A percentile compares a stretch with the other conserved stretches of the same genome.
phyloP scores from a whole-genome alignment of 1,140 invertebrate genomes.

The Holotrichia oblita region DNA sequence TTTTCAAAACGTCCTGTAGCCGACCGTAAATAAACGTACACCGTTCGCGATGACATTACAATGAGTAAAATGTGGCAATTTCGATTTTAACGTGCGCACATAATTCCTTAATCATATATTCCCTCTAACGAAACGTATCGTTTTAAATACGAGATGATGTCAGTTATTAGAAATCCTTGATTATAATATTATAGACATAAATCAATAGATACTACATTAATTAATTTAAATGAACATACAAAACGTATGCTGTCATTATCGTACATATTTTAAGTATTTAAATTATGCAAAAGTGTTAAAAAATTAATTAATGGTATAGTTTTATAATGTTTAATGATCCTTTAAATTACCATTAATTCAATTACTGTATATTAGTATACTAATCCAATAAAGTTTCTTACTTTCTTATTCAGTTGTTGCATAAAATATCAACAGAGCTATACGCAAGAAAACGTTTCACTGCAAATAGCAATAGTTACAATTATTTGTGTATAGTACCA shows the following conservation, averaged over 20 bases:
- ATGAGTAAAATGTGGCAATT: slow-evolving; percentile 28
- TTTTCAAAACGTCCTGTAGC: not conserved
- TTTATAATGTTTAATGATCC: not conserved
- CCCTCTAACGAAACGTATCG: not conserved
- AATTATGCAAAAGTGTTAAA: not conserved
- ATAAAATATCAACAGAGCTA: no score
- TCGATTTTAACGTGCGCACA: slow-evolving; percentile 2
- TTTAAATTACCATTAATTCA: no score
- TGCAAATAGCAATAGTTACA: no score
- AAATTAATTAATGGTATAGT: not conserved
- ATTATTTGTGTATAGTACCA: no score
- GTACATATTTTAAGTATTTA: not conserved
- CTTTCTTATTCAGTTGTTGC: not conserved
- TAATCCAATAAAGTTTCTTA: no score
- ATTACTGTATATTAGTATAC: not conserved
- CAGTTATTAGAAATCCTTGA: slow-evolving; percentile 24
- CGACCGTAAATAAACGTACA: not conserved
- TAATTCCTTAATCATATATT: slow-evolving; percentile 27
- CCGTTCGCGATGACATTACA: slow-evolving; percentile 13
- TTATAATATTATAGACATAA: slow-evolving; percentile 4
- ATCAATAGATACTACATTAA: slow-evolving; percentile 7
- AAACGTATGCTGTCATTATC: not conserved
- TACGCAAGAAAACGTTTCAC: no score
- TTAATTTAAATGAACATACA: slow-evolving; percentile 21
- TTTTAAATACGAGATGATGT: slow-evolving; percentile 23